A percentile compares a stretch with the other conserved stretches of the same genome.
These are phyloP conservation scores for Phalera bucephala DNA, from an alignment of 2,888 invertebrate genomes.

Conservation along the genomic window DNA sequence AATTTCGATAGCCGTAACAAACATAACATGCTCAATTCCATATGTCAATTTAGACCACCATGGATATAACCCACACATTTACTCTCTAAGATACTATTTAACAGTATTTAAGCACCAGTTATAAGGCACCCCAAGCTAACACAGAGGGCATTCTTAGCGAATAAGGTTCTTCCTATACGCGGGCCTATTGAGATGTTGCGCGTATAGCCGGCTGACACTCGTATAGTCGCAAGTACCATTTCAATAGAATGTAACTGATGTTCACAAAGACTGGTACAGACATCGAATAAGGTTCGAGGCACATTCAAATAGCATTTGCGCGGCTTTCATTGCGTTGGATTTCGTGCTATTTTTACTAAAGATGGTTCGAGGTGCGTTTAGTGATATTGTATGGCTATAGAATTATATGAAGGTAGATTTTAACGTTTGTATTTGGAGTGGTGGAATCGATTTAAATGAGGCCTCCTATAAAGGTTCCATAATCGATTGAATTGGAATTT, in stretches of 20 bases:
- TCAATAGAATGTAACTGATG: constrained; percentile 41
- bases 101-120: background rate
- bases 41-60: no score
- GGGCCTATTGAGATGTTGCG: constrained; percentile 72
- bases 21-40: no score
- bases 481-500: no score
- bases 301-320: constrained; percentile 36
- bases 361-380: background rate
- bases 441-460: background rate
- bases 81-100: no score
- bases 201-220: constrained; percentile 52
- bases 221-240: constrained; percentile 50
- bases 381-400: constrained; percentile 5
- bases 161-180: constrained; percentile 56
- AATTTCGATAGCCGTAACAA: no score
- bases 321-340: constrained; percentile 18
- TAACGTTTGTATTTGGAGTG: background rate
- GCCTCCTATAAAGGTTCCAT: no score
- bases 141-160: constrained; percentile 55
- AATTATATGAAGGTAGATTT: no score
- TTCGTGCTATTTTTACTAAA: constrained; percentile 8
- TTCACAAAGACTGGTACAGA: constrained; percentile 37
- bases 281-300: constrained; percentile 33
- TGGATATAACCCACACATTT: no score
- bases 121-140: constrained; percentile 2